These are phyloP conservation scores for Mythimna vitellina DNA, from an alignment of 2,888 invertebrate species.

Conservation along the genomic window DNA sequence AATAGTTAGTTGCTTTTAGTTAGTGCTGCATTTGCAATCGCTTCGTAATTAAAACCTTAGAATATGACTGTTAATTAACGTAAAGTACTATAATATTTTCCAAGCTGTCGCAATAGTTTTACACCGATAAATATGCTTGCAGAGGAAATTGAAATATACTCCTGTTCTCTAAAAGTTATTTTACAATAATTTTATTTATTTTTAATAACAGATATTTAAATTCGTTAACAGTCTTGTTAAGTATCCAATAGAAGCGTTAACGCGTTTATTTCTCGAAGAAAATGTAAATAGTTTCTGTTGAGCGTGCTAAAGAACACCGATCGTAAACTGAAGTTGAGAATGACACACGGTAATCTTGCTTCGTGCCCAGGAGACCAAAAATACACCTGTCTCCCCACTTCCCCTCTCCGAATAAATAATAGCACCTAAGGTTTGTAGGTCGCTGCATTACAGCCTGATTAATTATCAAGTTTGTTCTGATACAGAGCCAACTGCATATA, in stretches of 20 bases:
- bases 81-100: slow-evolving; percentile 12
- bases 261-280: slow-evolving; percentile 37
- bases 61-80: slow-evolving; percentile 21
- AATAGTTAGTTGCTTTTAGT: slow-evolving; percentile 13
- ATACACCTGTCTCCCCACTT: slow-evolving; percentile 70
- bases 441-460: slow-evolving; percentile 68
- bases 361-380: slow-evolving; percentile 71
- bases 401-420: slow-evolving; percentile 61
- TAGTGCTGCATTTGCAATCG: slow-evolving; percentile 20
- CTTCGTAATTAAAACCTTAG: slow-evolving; percentile 29
- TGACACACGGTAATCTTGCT: slow-evolving; percentile 60
- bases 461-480: slow-evolving; percentile 71
- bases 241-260: slow-evolving; percentile 23
- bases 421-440: slow-evolving; percentile 72
- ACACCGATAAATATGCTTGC: background rate
- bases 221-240: slow-evolving; percentile 18
- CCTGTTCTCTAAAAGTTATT: background rate
- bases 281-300: slow-evolving; percentile 52
- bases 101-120: slow-evolving; percentile 24
- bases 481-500: slow-evolving; percentile 62
- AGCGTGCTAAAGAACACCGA: slow-evolving; percentile 43
- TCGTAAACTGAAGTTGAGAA: slow-evolving; percentile 62
- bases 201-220: slow-evolving; percentile 9
- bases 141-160: slow-evolving; percentile 30
- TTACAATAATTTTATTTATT: slow-evolving; percentile 9